Evolutionary conservation across 2,797 vertebrate species (phyloP).

Genomic region (Argya squamiceps): DNA sequence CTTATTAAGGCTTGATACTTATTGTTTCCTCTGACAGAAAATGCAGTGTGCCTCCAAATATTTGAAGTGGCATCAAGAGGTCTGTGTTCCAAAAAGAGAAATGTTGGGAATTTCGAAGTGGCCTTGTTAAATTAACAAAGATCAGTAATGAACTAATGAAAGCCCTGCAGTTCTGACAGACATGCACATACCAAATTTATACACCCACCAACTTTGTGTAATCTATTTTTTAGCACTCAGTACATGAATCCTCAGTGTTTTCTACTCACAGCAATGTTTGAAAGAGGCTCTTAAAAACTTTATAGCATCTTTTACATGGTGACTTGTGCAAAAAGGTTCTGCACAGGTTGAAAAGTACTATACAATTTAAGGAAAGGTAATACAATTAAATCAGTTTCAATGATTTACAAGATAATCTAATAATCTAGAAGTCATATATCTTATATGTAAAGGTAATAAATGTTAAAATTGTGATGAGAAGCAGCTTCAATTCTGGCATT

Average conservation of each 20-base stretch:
- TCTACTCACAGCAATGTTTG: background rate
- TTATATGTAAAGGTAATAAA: background rate
- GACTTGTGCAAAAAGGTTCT: background rate
- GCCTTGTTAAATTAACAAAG: background rate
- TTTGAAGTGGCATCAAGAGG: background rate
- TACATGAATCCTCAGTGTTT: background rate
- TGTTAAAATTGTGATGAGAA: background rate
- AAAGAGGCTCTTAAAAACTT: background rate
- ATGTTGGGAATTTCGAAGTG: background rate
- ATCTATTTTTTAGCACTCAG: background rate
- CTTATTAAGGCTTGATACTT: slow-evolving; percentile 13
- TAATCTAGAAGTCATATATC: background rate
- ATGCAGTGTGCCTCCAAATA: background rate
- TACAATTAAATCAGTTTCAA: background rate
- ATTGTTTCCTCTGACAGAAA: background rate
- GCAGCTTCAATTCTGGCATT: background rate
- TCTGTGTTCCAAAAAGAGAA: background rate
- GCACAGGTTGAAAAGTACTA: background rate
- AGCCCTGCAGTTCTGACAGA: background rate
- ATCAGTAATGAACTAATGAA: background rate
- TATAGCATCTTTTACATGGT: background rate
- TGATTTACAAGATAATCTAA: background rate
- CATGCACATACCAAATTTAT: background rate
- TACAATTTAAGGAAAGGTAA: background rate
- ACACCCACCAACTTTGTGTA: background rate